Evolutionary conservation across 2,888 invertebrate species (phyloP).

Genomic region (Stictocephala bisonia): DNA sequence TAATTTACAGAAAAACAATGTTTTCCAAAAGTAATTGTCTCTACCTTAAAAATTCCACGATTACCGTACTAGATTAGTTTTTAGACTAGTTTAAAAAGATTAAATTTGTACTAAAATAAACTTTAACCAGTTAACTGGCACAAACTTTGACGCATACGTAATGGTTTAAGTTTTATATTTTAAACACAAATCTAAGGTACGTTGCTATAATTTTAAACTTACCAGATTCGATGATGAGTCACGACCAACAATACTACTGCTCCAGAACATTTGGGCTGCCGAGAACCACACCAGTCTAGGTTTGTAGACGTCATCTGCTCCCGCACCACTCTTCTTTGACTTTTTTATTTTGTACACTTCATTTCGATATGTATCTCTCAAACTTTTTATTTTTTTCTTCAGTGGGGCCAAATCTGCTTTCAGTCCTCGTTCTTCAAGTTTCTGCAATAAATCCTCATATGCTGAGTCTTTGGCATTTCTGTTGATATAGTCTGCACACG

Average conservation of each 20-base stretch:
- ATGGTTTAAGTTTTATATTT: background rate
- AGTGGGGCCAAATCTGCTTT: conserved; percentile 12
- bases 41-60: conserved; percentile 2
- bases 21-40: conserved; percentile 12
- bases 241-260: conserved; percentile 24
- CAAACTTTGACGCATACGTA: background rate
- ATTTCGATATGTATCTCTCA: conserved; percentile 26
- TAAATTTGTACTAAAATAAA: too few relatives aligned
- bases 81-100: too few relatives aligned
- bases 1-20: background rate
- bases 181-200: background rate
- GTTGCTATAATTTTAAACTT: conserved; percentile 31
- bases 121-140: background rate
- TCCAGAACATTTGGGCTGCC: conserved; percentile 41
- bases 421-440: conserved; percentile 22
- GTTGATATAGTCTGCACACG: conserved; percentile 31
- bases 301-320: conserved; percentile 23
- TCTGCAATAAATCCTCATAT: conserved; percentile 9
- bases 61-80: background rate
- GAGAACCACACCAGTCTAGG: conserved; percentile 34
- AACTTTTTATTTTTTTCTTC: conserved; percentile 24
- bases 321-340: conserved; percentile 23
- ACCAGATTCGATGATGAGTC: conserved; percentile 43
- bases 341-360: conserved; percentile 27
- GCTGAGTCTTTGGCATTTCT: conserved; percentile 36